Conservation (phyloP, 2,113 vertebrate species). For the Jacana jacana region DNA sequence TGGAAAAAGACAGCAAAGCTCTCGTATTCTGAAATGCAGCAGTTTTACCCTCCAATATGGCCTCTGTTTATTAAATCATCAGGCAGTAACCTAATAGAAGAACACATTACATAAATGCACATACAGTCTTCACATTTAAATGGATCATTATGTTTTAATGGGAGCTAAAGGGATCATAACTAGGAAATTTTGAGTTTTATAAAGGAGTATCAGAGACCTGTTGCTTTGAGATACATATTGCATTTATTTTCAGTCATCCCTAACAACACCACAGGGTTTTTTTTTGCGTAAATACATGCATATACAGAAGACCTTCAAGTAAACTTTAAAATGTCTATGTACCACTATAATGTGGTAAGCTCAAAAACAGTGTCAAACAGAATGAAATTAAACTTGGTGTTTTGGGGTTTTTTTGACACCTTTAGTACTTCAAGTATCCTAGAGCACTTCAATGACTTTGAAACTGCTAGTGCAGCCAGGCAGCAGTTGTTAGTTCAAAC, state of each 20-base stretch:
- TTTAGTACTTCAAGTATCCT: neutral
- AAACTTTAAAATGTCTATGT: neutral
- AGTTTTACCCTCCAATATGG: neutral
- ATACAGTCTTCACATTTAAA: neutral
- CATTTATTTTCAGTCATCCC: neutral
- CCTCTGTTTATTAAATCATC: neutral
- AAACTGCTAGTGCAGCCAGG: neutral
- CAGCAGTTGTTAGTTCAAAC: neutral
- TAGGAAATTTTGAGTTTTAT: neutral
- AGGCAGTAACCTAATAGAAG: neutral
- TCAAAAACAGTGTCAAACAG: neutral
- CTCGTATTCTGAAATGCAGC: neutral
- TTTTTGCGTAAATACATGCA: neutral
- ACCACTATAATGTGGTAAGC: neutral
- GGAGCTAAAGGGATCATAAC: neutral
- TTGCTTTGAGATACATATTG: neutral
- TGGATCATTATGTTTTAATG: neutral
- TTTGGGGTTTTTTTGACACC: neutral
- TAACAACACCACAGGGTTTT: fast-evolving
- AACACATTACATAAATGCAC: neutral
- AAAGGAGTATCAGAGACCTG: neutral
- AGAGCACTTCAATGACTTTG: neutral
- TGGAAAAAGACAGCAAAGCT: neutral
- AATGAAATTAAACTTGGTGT: neutral
- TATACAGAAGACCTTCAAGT: neutral